Evolutionary conservation across 2,113 vertebrate genomes (phyloP).

Genomic region (Heterotilapia buettikoferi): DNA sequence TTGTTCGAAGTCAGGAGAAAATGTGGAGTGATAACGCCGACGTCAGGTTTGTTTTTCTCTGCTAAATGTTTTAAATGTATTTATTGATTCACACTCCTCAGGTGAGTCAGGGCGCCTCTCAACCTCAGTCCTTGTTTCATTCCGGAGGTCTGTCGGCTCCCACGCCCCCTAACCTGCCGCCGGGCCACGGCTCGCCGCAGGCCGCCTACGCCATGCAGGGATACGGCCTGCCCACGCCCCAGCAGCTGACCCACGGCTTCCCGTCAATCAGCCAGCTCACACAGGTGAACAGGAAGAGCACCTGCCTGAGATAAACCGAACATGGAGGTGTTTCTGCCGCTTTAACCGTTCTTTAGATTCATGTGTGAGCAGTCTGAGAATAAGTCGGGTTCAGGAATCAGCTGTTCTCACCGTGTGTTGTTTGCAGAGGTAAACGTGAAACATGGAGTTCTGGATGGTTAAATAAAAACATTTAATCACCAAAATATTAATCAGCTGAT

Average conservation of each 20-base stretch:
- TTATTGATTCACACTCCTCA: background rate
- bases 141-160: constrained; percentile 74
- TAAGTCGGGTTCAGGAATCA: background rate
- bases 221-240: constrained; percentile 78
- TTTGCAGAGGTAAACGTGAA: rapidly evolving
- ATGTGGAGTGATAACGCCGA: rapidly evolving
- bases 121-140: constrained; percentile 81
- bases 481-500: background rate
- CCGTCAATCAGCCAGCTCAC: constrained; percentile 54
- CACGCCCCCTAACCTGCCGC: constrained; percentile 77
- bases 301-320: background rate
- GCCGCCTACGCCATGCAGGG: constrained; percentile 78
- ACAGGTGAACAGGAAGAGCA: constrained; percentile 36
- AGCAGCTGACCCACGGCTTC: constrained; percentile 68
- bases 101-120: constrained; percentile 74
- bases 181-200: constrained; percentile 83
- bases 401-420: background rate
- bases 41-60: background rate
- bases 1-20: background rate
- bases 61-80: background rate
- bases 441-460: rapidly evolving
- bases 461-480: background rate
- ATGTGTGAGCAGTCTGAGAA: background rate
- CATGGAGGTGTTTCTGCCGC: rapidly evolving
- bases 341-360: background rate